phyloP scores from a whole-genome alignment of 1,140 invertebrate genomes.

The Diabrotica virgifera region DNA sequence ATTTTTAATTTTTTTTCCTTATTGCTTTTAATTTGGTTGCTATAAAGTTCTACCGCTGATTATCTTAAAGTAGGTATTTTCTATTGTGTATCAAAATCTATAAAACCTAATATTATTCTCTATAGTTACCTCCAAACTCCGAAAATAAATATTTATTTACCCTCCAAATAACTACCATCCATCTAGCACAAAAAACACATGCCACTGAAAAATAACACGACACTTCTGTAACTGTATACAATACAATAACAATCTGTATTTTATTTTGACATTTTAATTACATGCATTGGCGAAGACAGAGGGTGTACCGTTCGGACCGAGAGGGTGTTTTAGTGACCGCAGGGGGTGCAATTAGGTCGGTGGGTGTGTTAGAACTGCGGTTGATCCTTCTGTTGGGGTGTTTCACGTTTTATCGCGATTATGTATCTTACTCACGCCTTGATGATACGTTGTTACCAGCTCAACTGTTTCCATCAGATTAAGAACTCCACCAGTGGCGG shows the following conservation, averaged over 20 bases:
- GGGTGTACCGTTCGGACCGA: neutral
- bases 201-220: neutral
- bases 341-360: neutral
- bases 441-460: neutral
- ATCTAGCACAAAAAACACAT: neutral
- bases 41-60: too few relatives aligned
- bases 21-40: too few relatives aligned
- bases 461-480: too few relatives aligned
- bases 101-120: too few relatives aligned
- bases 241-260: neutral
- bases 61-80: too few relatives aligned
- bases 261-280: slow-evolving; percentile 2
- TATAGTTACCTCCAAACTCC: too few relatives aligned
- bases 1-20: too few relatives aligned
- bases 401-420: slow-evolving; percentile 1
- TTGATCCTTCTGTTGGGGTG: slow-evolving; percentile 7
- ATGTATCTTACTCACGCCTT: neutral
- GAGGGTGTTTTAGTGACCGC: slow-evolving; percentile 1
- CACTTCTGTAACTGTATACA: neutral
- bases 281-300: slow-evolving; percentile 14
- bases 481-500: too few relatives aligned
- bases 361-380: neutral
- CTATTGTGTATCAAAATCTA: too few relatives aligned
- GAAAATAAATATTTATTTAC: too few relatives aligned
- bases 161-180: too few relatives aligned